Evolutionary conservation across 1,140 invertebrate genomes (phyloP).

Genomic region (Bombyx mori): ASM3026992v2 NC_085109.1:12954501-12955000

Average conservation of each 20-base stretch:
- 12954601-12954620: too few relatives aligned
- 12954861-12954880: conserved; percentile 91
- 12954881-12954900: conserved; percentile 73
- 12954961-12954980: conserved; percentile 78
- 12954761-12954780: conserved; percentile 88
- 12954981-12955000: conserved; percentile 80
- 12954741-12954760: conserved; percentile 76
- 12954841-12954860: conserved; percentile 83
- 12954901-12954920: conserved; percentile 84
- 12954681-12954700: background rate
- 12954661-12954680: too few relatives aligned
- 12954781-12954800: conserved; percentile 82
- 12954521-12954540: too few relatives aligned
- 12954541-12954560: too few relatives aligned
- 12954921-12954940: conserved; percentile 75
- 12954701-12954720: conserved; percentile 64
- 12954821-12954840: conserved; percentile 77
- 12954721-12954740: conserved; percentile 89
- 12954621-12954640: too few relatives aligned
- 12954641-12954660: too few relatives aligned
- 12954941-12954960: conserved; percentile 73
- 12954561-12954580: too few relatives aligned
- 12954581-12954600: too few relatives aligned
- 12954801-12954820: conserved; percentile 78
- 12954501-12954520: too few relatives aligned